Percentiles rank a stretch among this genome's conserved stretches.
These are phyloP conservation scores for Euleptes europaea DNA, from an alignment of 2,113 vertebrate genomes.

Conservation along the genomic window DNA sequence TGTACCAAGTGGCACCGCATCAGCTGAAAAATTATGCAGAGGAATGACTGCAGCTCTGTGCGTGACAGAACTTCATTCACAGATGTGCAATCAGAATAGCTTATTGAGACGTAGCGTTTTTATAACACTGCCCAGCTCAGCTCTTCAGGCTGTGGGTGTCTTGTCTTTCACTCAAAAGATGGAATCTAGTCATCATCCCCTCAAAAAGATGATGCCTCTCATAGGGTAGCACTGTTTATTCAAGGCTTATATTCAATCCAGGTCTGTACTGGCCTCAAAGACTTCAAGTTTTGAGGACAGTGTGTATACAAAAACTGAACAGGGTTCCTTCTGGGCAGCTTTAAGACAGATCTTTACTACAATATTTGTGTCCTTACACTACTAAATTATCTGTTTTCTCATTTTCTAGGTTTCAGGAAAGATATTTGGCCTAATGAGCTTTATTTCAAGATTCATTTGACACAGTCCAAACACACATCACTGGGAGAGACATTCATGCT, in stretches of 20 bases:
- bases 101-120: constrained; percentile 1
- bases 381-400: not conserved
- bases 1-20: not conserved
- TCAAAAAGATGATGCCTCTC: not conserved
- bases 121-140: not conserved
- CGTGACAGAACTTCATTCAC: not conserved
- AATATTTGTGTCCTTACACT: not conserved
- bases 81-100: not conserved
- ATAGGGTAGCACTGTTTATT: not conserved
- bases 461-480: not conserved
- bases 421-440: not conserved
- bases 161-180: not conserved
- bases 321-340: not conserved
- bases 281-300: not conserved
- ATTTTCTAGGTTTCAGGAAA: not conserved
- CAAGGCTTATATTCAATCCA: not conserved
- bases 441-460: not conserved
- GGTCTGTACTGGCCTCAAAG: not conserved
- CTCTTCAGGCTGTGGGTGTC: not conserved
- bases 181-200: not conserved
- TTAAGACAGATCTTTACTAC: not conserved
- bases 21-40: not conserved
- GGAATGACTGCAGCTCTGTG: not conserved
- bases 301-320: not conserved
- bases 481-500: not conserved